phyloP scores from a whole-genome alignment of 2,113 vertebrate species.

The Passer domesticus region DNA sequence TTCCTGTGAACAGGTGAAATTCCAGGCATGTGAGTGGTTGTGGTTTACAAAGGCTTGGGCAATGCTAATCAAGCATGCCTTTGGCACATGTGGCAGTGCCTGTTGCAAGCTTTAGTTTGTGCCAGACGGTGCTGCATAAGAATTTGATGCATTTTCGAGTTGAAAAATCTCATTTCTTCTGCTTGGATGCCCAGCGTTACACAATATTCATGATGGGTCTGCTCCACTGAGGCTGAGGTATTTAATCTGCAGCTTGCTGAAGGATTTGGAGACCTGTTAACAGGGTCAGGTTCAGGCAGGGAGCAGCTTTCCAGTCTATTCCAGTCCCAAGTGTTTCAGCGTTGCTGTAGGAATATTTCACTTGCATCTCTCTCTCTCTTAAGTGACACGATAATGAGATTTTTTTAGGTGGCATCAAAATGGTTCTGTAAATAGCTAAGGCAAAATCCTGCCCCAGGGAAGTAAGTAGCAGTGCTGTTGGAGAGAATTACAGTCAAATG shows the following conservation, averaged over 20 bases:
- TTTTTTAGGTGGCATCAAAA: background rate
- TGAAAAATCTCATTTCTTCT: background rate
- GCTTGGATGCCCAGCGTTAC: background rate
- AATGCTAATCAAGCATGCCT: background rate
- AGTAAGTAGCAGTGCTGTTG: background rate
- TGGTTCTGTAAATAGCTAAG: background rate
- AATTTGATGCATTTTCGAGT: background rate
- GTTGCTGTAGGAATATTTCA: background rate
- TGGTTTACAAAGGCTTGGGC: background rate
- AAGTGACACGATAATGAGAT: background rate
- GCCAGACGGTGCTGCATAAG: background rate
- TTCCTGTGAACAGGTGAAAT: background rate
- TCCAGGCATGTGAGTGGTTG: background rate
- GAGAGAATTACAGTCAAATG: background rate
- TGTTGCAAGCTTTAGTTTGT: background rate
- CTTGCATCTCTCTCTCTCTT: background rate
- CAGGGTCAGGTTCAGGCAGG: background rate
- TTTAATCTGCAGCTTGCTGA: conserved; percentile 10
- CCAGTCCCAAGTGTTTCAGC: background rate
- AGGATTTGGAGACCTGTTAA: background rate
- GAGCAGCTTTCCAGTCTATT: background rate
- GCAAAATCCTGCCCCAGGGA: background rate
- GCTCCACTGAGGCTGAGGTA: background rate
- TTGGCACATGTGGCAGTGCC: background rate
- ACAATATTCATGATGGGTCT: background rate